Percentiles rank a stretch among this genome's conserved stretches.
Evolutionary conservation across 2,888 invertebrate species (phyloP).

Genomic region (Brenthis hecate): DNA sequence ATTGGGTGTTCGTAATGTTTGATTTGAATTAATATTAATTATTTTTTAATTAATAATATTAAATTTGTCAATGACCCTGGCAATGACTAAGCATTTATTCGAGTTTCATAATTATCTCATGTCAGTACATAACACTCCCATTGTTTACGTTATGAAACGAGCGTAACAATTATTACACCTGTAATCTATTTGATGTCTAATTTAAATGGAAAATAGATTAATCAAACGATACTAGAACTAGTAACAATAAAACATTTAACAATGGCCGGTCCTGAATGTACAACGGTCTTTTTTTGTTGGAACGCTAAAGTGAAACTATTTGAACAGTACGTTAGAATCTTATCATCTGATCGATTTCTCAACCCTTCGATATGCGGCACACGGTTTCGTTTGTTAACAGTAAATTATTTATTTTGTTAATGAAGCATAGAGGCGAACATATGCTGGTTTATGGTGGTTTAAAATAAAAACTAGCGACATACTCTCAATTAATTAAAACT

Average conservation of each 20-base stretch:
- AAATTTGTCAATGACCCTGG: conserved; percentile 5
- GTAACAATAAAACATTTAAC: conserved; percentile 71
- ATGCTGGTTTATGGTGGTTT: neutral
- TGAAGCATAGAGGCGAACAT: conserved; percentile 12
- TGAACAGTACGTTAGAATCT: conserved; percentile 66
- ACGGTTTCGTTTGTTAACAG: conserved; percentile 60
- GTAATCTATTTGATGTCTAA: conserved; percentile 69
- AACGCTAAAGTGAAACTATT: conserved; percentile 70
- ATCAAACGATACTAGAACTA: conserved; percentile 73
- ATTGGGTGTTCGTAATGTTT: too few species aligned
- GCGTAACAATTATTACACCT: conserved; percentile 67
- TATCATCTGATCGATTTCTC: conserved; percentile 73
- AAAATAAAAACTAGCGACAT: neutral
- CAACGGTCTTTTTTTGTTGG: conserved; percentile 66
- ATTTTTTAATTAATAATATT: conserved; percentile 10
- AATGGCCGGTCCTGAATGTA: conserved; percentile 73
- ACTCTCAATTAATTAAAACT: neutral
- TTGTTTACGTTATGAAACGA: conserved; percentile 64
- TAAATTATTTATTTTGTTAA: conserved; percentile 42
- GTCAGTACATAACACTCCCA: conserved; percentile 39
- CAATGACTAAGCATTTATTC: conserved; percentile 17
- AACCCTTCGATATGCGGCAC: conserved; percentile 76
- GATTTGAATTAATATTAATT: conserved; percentile 4
- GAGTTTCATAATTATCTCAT: conserved; percentile 34
- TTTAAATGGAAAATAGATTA: conserved; percentile 74